Evolutionary conservation across 1,140 invertebrate genomes (phyloP).

Genomic region (Saccostrea echinata): DNA sequence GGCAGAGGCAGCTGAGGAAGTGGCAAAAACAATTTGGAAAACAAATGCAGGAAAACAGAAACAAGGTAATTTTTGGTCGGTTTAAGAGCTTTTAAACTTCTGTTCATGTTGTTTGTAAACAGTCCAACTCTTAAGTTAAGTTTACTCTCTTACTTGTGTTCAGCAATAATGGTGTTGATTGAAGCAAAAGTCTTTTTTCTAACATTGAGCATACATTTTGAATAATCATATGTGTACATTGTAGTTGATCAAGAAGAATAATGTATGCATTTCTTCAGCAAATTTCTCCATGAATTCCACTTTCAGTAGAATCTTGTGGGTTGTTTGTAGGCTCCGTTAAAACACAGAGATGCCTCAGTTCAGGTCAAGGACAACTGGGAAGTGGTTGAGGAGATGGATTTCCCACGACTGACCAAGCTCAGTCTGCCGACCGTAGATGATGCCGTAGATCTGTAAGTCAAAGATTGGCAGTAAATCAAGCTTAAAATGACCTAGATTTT

Average conservation of each 20-base stretch:
- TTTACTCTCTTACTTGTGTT: too few species aligned
- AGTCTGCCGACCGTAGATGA: constrained; percentile 90
- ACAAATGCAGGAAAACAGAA: constrained; percentile 84
- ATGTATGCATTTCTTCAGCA: neutral
- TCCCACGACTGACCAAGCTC: constrained; percentile 94
- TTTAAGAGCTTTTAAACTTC: too few species aligned
- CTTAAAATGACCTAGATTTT: neutral
- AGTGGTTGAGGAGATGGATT: constrained; percentile 99
- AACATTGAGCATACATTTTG: too few species aligned
- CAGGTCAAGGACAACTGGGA: constrained; percentile 97
- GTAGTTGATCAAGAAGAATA: neutral
- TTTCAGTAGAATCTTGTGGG: neutral
- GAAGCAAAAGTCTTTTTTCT: too few species aligned
- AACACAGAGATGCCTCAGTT: constrained; percentile 97
- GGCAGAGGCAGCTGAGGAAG: constrained; percentile 84
- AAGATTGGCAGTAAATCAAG: neutral
- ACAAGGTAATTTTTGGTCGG: constrained; percentile 71
- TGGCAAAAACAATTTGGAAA: constrained; percentile 92
- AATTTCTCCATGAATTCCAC: neutral
- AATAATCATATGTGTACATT: neutral
- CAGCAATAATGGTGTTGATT: too few species aligned
- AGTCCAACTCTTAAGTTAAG: too few species aligned
- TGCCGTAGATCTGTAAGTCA: constrained; percentile 85
- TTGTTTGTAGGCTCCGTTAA: constrained; percentile 71
- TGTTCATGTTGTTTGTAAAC: too few species aligned